Evolutionary conservation across 2,888 invertebrate species (phyloP).

Genomic region (Lysandra coridon): DNA sequence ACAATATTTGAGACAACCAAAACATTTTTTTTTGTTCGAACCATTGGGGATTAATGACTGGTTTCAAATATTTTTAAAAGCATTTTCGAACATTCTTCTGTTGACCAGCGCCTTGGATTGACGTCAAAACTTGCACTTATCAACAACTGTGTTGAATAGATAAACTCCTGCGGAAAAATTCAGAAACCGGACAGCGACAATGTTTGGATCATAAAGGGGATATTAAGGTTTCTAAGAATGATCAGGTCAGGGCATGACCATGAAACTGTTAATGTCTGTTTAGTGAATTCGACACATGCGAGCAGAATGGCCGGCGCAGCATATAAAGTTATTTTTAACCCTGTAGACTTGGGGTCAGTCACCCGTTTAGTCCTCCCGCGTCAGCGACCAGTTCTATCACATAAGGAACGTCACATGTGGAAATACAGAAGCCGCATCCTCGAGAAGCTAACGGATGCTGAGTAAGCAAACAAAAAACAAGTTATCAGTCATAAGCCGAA

Average conservation of each 20-base stretch:
- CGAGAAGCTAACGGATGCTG: constrained; percentile 33
- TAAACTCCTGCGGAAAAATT: neutral
- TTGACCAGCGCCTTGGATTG: neutral
- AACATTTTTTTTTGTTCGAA: too few species aligned
- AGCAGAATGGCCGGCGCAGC: constrained; percentile 75
- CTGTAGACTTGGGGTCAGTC: constrained; percentile 75
- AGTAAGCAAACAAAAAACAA: constrained; percentile 26
- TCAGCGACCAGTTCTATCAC: constrained; percentile 74
- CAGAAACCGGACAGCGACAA: neutral
- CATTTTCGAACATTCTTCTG: neutral
- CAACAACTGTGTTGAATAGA: neutral
- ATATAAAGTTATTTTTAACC: constrained; percentile 76
- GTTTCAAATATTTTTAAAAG: too few species aligned
- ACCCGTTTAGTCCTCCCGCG: constrained; percentile 71
- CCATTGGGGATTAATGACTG: too few species aligned
- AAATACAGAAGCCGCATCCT: constrained; percentile 54
- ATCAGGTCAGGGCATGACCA: constrained; percentile 76
- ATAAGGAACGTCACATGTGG: constrained; percentile 73
- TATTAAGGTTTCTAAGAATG: constrained; percentile 56
- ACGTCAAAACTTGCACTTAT: neutral
- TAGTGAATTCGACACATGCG: constrained; percentile 79
- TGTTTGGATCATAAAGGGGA: neutral
- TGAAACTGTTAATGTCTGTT: constrained; percentile 78
- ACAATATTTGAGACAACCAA: too few species aligned
- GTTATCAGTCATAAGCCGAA: constrained; percentile 1